Percentiles rank a stretch among this genome's conserved stretches.
Evolutionary conservation across 2,113 vertebrate species (phyloP).

Genomic region (Sialia sialis): DNA sequence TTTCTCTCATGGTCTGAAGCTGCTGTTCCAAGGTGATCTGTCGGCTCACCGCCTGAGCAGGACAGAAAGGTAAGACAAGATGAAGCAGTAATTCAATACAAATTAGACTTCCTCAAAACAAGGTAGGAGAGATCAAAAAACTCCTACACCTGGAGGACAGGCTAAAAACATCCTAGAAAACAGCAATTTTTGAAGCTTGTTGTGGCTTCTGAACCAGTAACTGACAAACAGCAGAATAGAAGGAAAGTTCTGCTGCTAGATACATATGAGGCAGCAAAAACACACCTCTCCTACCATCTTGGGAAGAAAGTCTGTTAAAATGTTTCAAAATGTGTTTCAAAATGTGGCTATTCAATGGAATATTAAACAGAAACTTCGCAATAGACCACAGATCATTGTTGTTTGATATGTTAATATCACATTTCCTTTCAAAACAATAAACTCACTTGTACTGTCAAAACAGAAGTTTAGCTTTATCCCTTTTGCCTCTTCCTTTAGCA

Average conservation of each 20-base stretch:
- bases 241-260: not conserved
- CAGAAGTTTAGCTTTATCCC: not conserved
- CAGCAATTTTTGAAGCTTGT: not conserved
- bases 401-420: not conserved
- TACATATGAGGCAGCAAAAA: not conserved
- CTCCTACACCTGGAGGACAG: not conserved
- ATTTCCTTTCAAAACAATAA: not conserved
- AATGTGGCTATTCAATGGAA: not conserved
- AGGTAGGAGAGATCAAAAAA: not conserved
- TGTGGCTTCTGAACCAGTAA: not conserved
- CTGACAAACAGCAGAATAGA: not conserved
- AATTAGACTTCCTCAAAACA: not conserved
- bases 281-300: not conserved
- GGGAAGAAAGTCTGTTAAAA: not conserved
- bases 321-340: too few species aligned
- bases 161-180: not conserved
- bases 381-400: not conserved
- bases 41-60: conserved; percentile 81
- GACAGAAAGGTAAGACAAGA: not conserved
- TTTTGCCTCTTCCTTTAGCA: not conserved
- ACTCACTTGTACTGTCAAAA: not conserved
- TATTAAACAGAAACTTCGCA: not conserved
- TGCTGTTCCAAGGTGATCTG: conserved; percentile 90
- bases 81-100: not conserved
- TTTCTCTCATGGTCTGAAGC: conserved; percentile 82